Base-by-base conservation (phyloP, 2,888 invertebrate species). In the Oligia strigilis region DNA sequence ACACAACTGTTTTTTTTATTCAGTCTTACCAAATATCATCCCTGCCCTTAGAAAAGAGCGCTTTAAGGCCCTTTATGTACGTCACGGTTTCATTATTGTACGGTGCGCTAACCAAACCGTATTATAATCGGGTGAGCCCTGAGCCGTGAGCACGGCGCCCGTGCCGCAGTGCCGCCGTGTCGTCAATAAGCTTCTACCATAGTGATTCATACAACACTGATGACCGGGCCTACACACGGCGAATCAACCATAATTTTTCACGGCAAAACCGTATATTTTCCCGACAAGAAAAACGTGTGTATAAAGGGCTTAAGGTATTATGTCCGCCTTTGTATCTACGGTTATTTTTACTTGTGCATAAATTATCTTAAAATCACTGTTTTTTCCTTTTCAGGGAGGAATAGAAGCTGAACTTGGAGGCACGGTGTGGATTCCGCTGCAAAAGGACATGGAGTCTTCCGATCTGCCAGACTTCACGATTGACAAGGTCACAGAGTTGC, bases 371-470 rank as follows among this genome's bases (percentile, higher is more conserved):
- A 13, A 75, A 46, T 36, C 23, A 6, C 0, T 17, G 23, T 9
- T 49, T 23, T 75, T 13, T 72, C 17, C n/a, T 40, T 84, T 83
- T 67, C 92, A 97, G 97, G 99, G 99, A 83, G 99, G 98, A 52
- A 98, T 98, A 90, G 97, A 98, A 93, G 98, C 98, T 58, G 98
- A 98, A 88, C 94, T 98, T 81, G 98, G 98, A 23, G 98, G 98
- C 58, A 98, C 98, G 0, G 98, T 99, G 40, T 99, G 98, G 99
- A 97, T 98, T 88, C 98, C 98, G 52, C 94, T 98, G 67, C 95
- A 96, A 78, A 96, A 96, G 75, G 97, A 97, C 80, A 96, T 97
- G 88, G 95, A 95, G 89, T 92, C 95, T 55, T 97, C 97, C 0
- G 96, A 96, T 80, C 95, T 97, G 82, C 98, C 98, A 0, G 98